A percentile compares a stretch with the other conserved stretches of the same genome.
phyloP scores from a whole-genome alignment of 2,113 vertebrate genomes.

The Pangasianodon hypophthalmus region DNA sequence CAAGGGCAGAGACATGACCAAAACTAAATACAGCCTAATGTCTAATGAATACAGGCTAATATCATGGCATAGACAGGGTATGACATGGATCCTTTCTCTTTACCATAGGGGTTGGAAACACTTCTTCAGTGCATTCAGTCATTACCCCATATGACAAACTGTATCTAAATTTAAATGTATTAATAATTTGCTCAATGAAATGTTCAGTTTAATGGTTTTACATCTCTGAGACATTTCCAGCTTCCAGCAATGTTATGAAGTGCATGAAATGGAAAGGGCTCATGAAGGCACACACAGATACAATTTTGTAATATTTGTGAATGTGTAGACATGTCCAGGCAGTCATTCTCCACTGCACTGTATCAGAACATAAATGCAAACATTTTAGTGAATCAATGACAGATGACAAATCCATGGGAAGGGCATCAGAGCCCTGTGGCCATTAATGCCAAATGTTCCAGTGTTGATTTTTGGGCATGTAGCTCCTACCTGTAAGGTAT shows the following conservation, averaged over 20 bases:
- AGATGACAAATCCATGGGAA: slow-evolving; percentile 19
- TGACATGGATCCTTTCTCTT: neutral
- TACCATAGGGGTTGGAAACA: neutral
- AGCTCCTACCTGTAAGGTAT: neutral
- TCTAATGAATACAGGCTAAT: neutral
- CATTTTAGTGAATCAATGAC: neutral
- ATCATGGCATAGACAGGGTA: slow-evolving; percentile 7
- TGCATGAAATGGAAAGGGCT: neutral
- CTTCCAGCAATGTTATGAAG: neutral
- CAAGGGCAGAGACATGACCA: neutral
- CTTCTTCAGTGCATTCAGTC: slow-evolving; percentile 13
- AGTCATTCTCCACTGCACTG: neutral
- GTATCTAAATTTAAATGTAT: neutral
- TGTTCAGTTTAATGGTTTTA: neutral
- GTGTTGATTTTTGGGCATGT: slow-evolving; percentile 1
- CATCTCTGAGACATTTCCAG: neutral
- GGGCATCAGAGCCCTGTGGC: slow-evolving; percentile 2
- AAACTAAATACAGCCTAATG: neutral
- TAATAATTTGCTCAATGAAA: neutral
- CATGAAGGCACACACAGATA: neutral
- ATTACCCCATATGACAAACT: neutral
- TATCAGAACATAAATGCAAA: neutral
- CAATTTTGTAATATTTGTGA: neutral
- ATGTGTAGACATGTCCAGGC: neutral
- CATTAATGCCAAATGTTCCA: slow-evolving; percentile 7